Evolutionary conservation across 2,888 invertebrate genomes (phyloP), one percentile per base, ranked within the genome.

Genomic region (Oxyscelio sp.): DNA sequence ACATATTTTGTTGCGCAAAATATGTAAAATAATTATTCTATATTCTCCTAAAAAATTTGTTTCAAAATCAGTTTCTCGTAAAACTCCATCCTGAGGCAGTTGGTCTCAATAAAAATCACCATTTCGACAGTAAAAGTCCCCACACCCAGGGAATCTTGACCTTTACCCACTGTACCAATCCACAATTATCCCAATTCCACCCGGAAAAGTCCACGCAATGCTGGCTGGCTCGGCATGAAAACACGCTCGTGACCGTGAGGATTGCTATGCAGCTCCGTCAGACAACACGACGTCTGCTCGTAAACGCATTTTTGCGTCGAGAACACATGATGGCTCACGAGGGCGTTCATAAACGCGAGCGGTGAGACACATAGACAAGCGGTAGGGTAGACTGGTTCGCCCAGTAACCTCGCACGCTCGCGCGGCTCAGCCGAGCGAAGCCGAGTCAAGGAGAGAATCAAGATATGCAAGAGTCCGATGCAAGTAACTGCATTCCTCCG

Each of bases 351-450:
- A 50, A 74, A 68, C 66, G 81, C 52, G 27, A 48, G 63, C 68
- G 54, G 74, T 58, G 75, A 82, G 75, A 77, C 83, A 80, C 86
- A 84, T 87, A 87, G 83, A 88, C 89, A 85, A 83, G 66, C 78
- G 85, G 73, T 79, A 82, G 85, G 66, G 80, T 86, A 91, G 91
- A 91, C 91, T 91, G 90, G 91, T 90, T 92, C 90, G 92, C 91
- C 91, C 90, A 91, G 91, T 91, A 91, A 92, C 92, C 91, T 90
- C 89, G 88, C 89, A 66, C 75, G 66, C 61, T 65, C 74, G 71
- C 63, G 66, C 66, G 24, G 24, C 50, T 79, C 70, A 80, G 43
- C 68, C 83, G 54, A 83, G 82, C 78, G 56, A 58, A 83, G 77
- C 83, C 79, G 58, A 85, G 83, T 77, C 80, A 79, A 82, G 73